Base-by-base conservation (phyloP, 2,113 vertebrate genomes). In the Callipepla californica region DNA sequence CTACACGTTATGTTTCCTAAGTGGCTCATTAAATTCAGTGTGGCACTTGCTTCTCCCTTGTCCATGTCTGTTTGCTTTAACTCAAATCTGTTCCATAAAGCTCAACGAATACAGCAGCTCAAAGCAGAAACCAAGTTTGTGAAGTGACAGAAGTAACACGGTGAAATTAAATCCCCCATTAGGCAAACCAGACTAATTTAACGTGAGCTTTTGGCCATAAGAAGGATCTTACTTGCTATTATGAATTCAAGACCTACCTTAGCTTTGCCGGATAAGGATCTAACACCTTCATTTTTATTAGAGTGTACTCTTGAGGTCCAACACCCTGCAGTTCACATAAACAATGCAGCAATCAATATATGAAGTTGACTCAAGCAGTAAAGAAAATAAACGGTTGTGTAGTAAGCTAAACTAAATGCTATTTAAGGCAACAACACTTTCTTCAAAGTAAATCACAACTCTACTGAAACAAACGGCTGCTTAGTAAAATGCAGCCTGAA, bases 201-300 rank as follows among this genome's bases (percentile, higher is more conserved):
- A 19, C 3, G 6, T 22, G 51, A 47, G 34, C 50, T 72, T 68
- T 69, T 81, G n/a, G 36, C 21, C 73, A 20, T 19, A 36, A 70
- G 32, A 80, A 2, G 51, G 28, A 65, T 36, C 12, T 17, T 30
- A 47, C 26, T 16, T 70, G 45, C 59, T n/a, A 30, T 26, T 34
- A 63, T 5, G 2, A 91, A 65, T 30, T 36, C 51, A 51, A 94
- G 86, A 90, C 98, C 42, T 98, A 99, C 98, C 99, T 99, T 93
- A 99, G 87, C 95, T 99, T 99, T 42, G 98, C 79, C 14, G 99
- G 99, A 81, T 98, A 99, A 13, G 99, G 99, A 42, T 99, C 99
- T 48, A 99, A 95, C 32, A 99, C 97, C 97, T 99, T 99, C 98
- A 99, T 98, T 98, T 99, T 99, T 90, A 99, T 97, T 34, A 99